A percentile compares a stretch with the other conserved stretches of the same genome.
These are phyloP conservation scores for Osmoderma eremita DNA, from an alignment of 2,888 invertebrate genomes.

Conservation along the genomic window DNA sequence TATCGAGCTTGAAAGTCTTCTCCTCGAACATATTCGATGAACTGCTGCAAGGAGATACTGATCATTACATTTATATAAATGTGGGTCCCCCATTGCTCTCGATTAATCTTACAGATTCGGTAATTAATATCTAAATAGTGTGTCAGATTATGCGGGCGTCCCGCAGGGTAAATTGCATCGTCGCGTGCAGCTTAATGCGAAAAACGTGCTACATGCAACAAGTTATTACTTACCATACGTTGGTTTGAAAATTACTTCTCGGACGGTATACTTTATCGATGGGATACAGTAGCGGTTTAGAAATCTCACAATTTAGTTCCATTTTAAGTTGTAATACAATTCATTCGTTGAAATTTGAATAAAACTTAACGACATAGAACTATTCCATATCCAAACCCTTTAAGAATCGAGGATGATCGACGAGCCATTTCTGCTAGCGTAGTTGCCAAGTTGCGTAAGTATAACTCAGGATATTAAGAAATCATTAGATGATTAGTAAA, in stretches of 20 bases:
- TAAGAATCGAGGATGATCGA: conserved; percentile 4
- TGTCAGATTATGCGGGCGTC: conserved; percentile 7
- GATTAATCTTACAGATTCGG: conserved; percentile 2
- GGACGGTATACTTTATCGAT: conserved; percentile 7
- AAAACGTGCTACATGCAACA: conserved; percentile 24
- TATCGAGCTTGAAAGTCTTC: neutral
- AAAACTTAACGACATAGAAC: neutral
- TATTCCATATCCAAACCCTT: conserved; percentile 2
- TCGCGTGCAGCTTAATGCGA: too few species aligned
- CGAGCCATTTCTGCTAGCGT: conserved; percentile 16
- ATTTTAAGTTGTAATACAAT: neutral
- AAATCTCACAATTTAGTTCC: conserved; percentile 23
- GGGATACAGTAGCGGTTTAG: neutral
- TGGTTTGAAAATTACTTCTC: conserved; percentile 7
- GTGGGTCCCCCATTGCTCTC: conserved; percentile 28
- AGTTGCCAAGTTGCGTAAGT: conserved; percentile 21
- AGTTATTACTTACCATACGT: conserved; percentile 27
- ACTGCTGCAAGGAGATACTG: neutral
- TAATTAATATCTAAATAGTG: conserved; percentile 9
- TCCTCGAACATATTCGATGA: conserved; percentile 5
- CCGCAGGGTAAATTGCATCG: neutral
- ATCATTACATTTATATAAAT: neutral
- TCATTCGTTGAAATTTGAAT: neutral
- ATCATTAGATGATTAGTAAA: neutral
- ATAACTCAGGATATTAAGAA: neutral